Base-by-base conservation (phyloP, 2,113 vertebrate genomes). In the Hyaena hyaena region DNA sequence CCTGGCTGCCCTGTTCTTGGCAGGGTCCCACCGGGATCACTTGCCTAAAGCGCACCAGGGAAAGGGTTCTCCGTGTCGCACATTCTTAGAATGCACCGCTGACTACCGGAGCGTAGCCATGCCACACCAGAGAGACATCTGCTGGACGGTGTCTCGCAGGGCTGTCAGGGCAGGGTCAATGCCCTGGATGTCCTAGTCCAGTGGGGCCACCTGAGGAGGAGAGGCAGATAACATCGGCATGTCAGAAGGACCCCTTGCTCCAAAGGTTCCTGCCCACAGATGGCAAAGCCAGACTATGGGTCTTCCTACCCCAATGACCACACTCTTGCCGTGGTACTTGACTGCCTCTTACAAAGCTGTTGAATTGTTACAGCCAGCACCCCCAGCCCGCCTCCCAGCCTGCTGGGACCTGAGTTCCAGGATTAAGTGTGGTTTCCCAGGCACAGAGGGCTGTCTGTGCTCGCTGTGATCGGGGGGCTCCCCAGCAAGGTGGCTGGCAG, bases 41-140 rank as follows among this genome's bases (percentile, higher is more conserved):
- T 88, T 73, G 58, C 50, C 35, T 45, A 4, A 39, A 35, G 31
- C 19, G 10, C 58, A 48, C 35, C 1, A 1, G 61, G 31, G 81
- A 61, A 65, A 7, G 24, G 6, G 48, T 63, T 93, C 15, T 71
- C 24, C 4, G 26, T 17, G 6, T 10, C 61, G 61, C 2, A 2
- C 4, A 1, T 93, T 90, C 87, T 83, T 83, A 31, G 84, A 91
- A 73, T 61, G 50, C 55, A 48, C 45, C 3, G 8, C 58, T 1
- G 2, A 2, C 61, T 26, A 0, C 35, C 5, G 4, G 58, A 26
- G 7, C 1, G 8, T 2, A 33, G 39, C 48, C 74, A 58, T 24
- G 1, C 11, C 23, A 23, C 14, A 10, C 65, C 53, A 43, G 19
- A 82, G 16, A 69, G 65, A 43, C 43, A 17, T 53, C 45, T 86